Evolutionary conservation across 2,797 vertebrate genomes (phyloP), one percentile per base, ranked within the genome.

Genomic region (Chaetodon trifasciatus): DNA sequence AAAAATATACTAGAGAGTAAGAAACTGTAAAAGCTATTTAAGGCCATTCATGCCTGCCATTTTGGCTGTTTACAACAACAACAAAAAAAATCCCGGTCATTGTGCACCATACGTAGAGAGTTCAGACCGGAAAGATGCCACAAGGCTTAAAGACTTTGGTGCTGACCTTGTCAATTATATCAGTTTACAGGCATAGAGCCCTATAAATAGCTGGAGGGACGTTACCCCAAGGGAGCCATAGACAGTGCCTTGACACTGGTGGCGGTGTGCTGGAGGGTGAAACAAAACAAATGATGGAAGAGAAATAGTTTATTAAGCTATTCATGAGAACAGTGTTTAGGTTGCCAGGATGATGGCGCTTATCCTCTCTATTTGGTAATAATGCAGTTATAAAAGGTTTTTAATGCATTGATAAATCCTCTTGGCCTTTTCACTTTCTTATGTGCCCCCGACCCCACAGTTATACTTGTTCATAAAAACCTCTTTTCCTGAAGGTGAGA

Each of bases 151-250:
- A 77, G 63, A 68, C 16, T 6, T 40, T 69, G 37, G 4, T 6
- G 10, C 21, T 77, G 63, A 63, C 74, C 69, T 49, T 57, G 74
- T 82, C 69, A 77, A 57, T 82, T 68, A 50, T 10, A 50, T 63
- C 68, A 49, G 40, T 77, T 72, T 73, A 68, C 62, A 49, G 42
- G 42, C 37, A 55, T 23, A 37, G 21, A 50, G 74, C 0, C n/a
- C 56, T 71, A 82, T 57, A 67, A 77, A 82, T 82, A 77, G 79
- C 16, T 53, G 44, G 62, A 7, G 1, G 1, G 50, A 35, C 55
- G 4, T 32, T 32, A 62, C 23, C 68, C 62, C 74, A 37, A 15
- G 37, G 69, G 74, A 73, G 56, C 42, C 57, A 9, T 42, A 10
- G 42, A 44, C 42, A 8, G 28, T 2, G 28, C 28, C 28, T 32